Evolutionary conservation across 53 echinoderm and acorn worm genomes (phyloP), one percentile per base, ranked within the genome.

Genomic region (Hippasteria phrygiana): DNA sequence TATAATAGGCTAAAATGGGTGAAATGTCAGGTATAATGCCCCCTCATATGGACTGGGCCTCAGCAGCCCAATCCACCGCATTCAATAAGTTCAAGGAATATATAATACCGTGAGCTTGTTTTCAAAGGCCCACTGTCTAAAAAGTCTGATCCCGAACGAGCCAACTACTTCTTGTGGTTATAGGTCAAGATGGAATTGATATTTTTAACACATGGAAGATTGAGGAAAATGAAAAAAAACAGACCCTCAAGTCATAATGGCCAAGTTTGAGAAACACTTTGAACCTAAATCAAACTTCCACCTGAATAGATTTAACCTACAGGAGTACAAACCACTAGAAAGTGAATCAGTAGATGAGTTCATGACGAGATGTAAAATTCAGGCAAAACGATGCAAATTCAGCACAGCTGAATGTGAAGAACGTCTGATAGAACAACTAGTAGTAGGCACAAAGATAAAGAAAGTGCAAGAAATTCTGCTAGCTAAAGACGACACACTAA

Each of bases 261-360:
- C 69, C 9, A 59, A 48, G 40, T 93, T 91, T 24, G 79, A 46
- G 35, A 91, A 71, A 63, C 78, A 91, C 46, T 94, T 91, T 56
- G 33, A 91, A 55, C 94, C 91, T 17, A 94, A 91, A 55, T 77
- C 91, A 53, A 94, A 91, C 38, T 91, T 65, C 51, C 54, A 89
- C 4, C 51, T 94, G 79, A 55, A 66, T 29, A 81, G 94, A 0
- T 94, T 88, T 63, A 65, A 91, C 40, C 43, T 88, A 10, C 88
- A 83, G 54, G 89, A 85, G 43, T 65, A 88, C 20, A 39, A 63
- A 27, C 91, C 83, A 85, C 2, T 33, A 3, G 42, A 29, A 18
- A 91, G 48, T 17, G 92, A 92, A 80, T 87, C 63, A 17, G 77
- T 72, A 16, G 89, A 83, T 75, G 93, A 93, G 46, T 91, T 82